A percentile compares a stretch with the other conserved stretches of the same genome.
These are phyloP conservation scores for Callopanchax toddi DNA, from an alignment of 2,113 vertebrate species.

Conservation along the genomic window DNA sequence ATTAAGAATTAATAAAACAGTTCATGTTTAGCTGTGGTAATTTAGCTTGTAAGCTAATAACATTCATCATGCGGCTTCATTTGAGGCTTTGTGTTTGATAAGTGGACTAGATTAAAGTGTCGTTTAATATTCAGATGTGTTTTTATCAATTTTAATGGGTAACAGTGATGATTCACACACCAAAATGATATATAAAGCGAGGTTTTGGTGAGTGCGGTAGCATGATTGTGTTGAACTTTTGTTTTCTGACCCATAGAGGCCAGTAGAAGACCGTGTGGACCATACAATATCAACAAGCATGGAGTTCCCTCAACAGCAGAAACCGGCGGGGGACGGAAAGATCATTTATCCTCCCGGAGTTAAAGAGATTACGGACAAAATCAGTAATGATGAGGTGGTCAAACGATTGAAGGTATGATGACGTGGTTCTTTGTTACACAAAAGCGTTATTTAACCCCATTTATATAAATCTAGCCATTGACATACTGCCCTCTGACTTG, in stretches of 20 bases:
- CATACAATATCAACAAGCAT: constrained; percentile 85
- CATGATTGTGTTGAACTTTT: constrained; percentile 91
- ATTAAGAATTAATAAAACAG: constrained; percentile 35
- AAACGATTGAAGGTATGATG: constrained; percentile 94
- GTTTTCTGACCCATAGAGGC: constrained; percentile 99
- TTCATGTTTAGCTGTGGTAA: constrained; percentile 54
- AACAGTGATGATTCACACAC: background rate
- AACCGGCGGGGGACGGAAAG: constrained; percentile 87
- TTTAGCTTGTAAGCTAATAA: constrained; percentile 66
- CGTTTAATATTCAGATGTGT: background rate
- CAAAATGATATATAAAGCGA: constrained; percentile 69
- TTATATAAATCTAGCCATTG: background rate
- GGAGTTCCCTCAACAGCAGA: constrained; percentile 95
- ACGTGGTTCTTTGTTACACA: background rate
- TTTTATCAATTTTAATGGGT: background rate
- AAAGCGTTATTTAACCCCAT: background rate
- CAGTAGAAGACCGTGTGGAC: constrained; percentile 95
- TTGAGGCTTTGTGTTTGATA: constrained; percentile 27
- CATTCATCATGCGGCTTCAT: constrained; percentile 39
- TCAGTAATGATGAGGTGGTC: constrained; percentile 97
- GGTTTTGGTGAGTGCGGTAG: constrained; percentile 82
- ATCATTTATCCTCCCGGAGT: constrained; percentile 96
- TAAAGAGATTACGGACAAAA: constrained; percentile 99
- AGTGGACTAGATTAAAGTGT: constrained; percentile 5
- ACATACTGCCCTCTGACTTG: background rate